Base-by-base conservation (phyloP, 2,888 invertebrate genomes). In the Drosophila trichaetosa region DNA sequence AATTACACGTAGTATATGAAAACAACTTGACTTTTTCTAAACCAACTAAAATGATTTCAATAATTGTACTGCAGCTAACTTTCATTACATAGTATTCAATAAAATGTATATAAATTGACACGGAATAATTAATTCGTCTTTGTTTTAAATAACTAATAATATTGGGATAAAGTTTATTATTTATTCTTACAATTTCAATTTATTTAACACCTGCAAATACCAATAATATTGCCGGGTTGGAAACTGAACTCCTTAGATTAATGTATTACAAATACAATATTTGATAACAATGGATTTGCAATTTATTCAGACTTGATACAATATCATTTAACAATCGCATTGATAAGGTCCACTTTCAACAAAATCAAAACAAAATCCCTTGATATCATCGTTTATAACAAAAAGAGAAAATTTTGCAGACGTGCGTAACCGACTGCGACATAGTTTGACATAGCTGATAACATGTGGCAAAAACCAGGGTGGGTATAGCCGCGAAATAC, bases 1-100 rank as follows among this genome's bases (percentile, higher is more conserved):
- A 66, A 69, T 69, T 60, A 74, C 24, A 58, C 31, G 11, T 66
- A 40, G 21, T 58, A 69, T 70, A 64, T 64, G 58, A 69, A 36
- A 34, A 58, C 40, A 33, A 46, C 60, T 75, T 70, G 58, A 64
- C 48, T 61, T 56, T 62, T 42, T 59, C 27, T 34, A 29, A 21
- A 31, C 11, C 46, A n/a, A 13, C 31, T 18, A 24, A 31, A 46
- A 21, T 33, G 18, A 13, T 21, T 61, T 46, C 1, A 57, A 16
- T 52, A 21, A 18, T 56, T 34, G n/a, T 36, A 13, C 54, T 75
- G 49, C 13, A 36, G 52, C 63, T 75, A 62, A 34, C 60, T 59
- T 40, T 33, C 13, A 27, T 49, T 21, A 34, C 7, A 13, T 21
- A 21, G 13, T 1, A 13, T 38, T 66, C 48, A 75, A 63, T 60